Conservation (phyloP, 2,797 vertebrate species). For the Sus cebifrons region DNA sequence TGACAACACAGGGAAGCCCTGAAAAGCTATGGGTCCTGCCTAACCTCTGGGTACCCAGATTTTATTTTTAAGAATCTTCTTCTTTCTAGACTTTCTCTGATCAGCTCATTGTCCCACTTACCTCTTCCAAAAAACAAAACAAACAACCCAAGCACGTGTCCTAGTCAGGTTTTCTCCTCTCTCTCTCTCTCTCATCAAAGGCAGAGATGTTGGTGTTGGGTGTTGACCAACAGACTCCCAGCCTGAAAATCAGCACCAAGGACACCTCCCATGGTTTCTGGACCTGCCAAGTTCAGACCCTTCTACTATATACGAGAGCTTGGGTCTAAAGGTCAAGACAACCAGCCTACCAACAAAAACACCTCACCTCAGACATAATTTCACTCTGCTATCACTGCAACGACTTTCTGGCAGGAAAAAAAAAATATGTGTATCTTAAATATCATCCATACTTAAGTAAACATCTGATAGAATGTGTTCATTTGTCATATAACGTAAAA, state of each 20-base stretch:
- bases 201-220: neutral
- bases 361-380: neutral
- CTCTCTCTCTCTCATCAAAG: neutral
- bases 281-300: too few relatives aligned
- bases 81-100: slow-evolving; percentile 24
- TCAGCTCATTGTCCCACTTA: neutral
- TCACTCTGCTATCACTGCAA: neutral
- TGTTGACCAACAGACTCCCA: accelerated
- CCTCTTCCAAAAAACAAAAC: neutral
- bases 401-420: neutral
- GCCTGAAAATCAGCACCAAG: slow-evolving; percentile 73
- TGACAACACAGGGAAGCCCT: neutral
- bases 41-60: neutral
- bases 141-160: neutral
- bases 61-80: slow-evolving; percentile 30
- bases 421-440: neutral
- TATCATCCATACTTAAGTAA: neutral
- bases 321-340: neutral
- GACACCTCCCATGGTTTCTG: slow-evolving; percentile 25
- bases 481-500: neutral
- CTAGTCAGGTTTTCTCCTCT: neutral
- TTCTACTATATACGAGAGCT: neutral
- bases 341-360: neutral
- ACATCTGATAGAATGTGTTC: neutral
- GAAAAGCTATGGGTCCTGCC: slow-evolving; percentile 9